These are phyloP conservation scores for Ceramica pisi DNA, from an alignment of 2,888 invertebrate species.

Conservation along the genomic window DNA sequence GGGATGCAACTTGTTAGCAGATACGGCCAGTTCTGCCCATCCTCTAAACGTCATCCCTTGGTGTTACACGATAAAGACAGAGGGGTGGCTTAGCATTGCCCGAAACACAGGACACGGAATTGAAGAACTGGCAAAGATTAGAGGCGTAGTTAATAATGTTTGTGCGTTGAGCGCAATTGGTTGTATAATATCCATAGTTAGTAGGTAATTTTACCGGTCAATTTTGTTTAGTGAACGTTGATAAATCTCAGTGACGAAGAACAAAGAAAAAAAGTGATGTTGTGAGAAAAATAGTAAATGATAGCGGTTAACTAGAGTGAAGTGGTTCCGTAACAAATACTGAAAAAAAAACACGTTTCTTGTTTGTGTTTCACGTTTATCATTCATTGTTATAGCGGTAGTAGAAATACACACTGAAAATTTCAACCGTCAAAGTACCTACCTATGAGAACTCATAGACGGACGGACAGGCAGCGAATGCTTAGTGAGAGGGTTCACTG, in stretches of 20 bases:
- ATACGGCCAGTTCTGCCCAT: neutral
- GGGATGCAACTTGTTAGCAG: constrained; percentile 2
- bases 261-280: neutral
- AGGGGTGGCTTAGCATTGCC: neutral
- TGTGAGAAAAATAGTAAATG: neutral
- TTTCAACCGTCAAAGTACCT: neutral
- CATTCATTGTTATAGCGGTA: neutral
- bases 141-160: neutral
- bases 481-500: neutral
- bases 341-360: too few relatives aligned
- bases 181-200: neutral
- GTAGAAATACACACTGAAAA: neutral
- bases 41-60: constrained; percentile 7
- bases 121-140: too few relatives aligned
- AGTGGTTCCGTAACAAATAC: too few relatives aligned
- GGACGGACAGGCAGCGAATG: neutral
- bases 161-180: neutral
- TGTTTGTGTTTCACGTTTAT: too few relatives aligned
- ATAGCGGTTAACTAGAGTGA: neutral
- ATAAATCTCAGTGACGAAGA: neutral
- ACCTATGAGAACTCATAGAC: neutral
- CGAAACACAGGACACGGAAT: constrained; percentile 1
- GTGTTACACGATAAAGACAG: constrained; percentile 12
- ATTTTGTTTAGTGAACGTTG: neutral
- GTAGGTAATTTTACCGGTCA: neutral